Evolutionary conservation across 2,113 vertebrate genomes (phyloP).

Genomic region (Suricata suricatta): DNA sequence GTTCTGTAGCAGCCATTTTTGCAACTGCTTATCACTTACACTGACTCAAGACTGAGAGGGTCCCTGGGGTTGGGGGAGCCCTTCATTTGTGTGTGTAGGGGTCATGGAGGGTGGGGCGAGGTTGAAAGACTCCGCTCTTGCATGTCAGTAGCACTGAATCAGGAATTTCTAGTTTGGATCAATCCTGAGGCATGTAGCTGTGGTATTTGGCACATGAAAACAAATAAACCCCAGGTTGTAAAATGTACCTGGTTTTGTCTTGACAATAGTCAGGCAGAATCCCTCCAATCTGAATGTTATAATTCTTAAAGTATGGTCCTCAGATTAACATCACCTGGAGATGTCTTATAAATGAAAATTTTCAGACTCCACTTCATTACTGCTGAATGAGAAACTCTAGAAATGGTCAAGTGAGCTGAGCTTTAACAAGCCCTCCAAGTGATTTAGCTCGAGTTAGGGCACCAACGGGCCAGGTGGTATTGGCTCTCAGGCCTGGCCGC

Average conservation of each 20-base stretch:
- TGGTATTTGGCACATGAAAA: not conserved
- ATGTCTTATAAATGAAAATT: not conserved
- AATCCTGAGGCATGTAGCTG: not conserved
- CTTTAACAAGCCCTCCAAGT: not conserved
- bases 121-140: not conserved
- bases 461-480: not conserved
- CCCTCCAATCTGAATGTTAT: not conserved
- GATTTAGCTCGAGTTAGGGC: not conserved
- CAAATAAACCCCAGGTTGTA: not conserved
- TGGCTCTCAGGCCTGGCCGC: not conserved
- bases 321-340: not conserved
- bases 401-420: not conserved
- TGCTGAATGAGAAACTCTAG: not conserved
- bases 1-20: not conserved
- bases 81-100: not conserved
- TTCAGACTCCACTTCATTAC: not conserved
- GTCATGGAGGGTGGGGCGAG: too few species aligned
- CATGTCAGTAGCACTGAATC: not conserved
- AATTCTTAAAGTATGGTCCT: not conserved
- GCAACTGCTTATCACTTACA: not conserved
- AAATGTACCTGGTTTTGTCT: conserved; percentile 30
- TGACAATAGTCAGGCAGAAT: not conserved
- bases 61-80: not conserved
- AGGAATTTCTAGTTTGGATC: conserved; percentile 28
- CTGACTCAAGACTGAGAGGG: not conserved